These are phyloP conservation scores for Limnephilus marmoratus DNA, from an alignment of 2,888 invertebrate species.

Conservation along the genomic window DNA sequence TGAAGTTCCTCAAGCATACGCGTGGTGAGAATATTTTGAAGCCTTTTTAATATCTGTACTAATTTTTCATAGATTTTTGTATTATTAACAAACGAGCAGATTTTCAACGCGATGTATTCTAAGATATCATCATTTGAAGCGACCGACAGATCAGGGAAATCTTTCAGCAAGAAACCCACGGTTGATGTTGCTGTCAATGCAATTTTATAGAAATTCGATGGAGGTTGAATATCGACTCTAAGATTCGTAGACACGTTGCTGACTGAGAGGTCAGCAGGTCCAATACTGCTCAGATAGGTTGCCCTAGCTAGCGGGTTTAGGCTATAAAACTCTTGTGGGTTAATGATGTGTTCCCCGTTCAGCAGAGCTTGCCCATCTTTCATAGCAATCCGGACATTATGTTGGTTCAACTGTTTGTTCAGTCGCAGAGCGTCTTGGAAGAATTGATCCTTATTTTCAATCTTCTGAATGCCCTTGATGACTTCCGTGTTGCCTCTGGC, in stretches of 20 bases:
- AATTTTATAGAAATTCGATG: not conserved
- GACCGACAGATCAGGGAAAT: constrained; percentile 47
- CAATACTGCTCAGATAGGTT: constrained; percentile 71
- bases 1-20: constrained; percentile 72
- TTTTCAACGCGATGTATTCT: constrained; percentile 37
- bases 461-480: constrained; percentile 76
- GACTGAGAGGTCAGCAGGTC: constrained; percentile 69
- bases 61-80: constrained; percentile 69
- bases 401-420: constrained; percentile 77
- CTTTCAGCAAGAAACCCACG: constrained; percentile 39
- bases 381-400: constrained; percentile 75
- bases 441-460: constrained; percentile 77
- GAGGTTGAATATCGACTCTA: not conserved
- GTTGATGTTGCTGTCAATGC: constrained; percentile 9
- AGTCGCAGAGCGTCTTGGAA: constrained; percentile 76
- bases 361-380: constrained; percentile 74
- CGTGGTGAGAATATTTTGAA: constrained; percentile 72
- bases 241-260: constrained; percentile 72
- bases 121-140: constrained; percentile 69
- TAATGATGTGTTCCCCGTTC: constrained; percentile 73
- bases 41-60: constrained; percentile 70
- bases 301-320: constrained; percentile 71
- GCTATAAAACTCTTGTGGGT: constrained; percentile 71
- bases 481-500: constrained; percentile 77
- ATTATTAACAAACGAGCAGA: constrained; percentile 50